Conservation (phyloP, 2,797 vertebrate genomes). For the Coccyzus lansbergi region DNA sequence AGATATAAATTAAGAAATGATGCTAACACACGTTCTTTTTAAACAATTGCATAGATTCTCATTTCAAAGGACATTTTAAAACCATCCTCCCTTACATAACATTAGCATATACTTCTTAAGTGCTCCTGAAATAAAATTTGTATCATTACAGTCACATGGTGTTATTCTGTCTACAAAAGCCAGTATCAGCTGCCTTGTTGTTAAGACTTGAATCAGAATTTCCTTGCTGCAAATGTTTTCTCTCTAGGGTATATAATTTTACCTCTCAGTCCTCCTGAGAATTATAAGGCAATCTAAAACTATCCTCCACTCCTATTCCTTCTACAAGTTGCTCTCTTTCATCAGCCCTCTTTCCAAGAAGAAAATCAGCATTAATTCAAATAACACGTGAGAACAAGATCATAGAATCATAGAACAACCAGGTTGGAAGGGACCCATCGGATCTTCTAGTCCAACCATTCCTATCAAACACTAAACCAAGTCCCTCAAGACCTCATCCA, state of each 20-base stretch:
- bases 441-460: too few relatives aligned
- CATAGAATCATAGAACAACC: too few relatives aligned
- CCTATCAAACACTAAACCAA: too few relatives aligned
- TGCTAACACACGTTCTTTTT: not conserved
- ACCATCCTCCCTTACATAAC: not conserved
- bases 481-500: too few relatives aligned
- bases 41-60: conserved; percentile 14
- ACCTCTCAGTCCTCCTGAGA: not conserved
- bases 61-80: conserved; percentile 17
- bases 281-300: not conserved
- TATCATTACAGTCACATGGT: not conserved
- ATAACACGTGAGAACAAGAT: conserved; percentile 7
- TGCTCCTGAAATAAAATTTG: conserved; percentile 34
- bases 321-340: not conserved
- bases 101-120: conserved; percentile 15
- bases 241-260: conserved; percentile 10
- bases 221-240: not conserved
- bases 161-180: not conserved
- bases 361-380: conserved; percentile 2
- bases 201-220: not conserved
- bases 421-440: too few relatives aligned
- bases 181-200: not conserved
- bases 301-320: not conserved
- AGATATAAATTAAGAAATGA: conserved; percentile 1
- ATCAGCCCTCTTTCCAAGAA: not conserved